Evolutionary conservation across 2,888 invertebrate genomes (phyloP).

Genomic region (Stenchaetothrips biformis): DNA sequence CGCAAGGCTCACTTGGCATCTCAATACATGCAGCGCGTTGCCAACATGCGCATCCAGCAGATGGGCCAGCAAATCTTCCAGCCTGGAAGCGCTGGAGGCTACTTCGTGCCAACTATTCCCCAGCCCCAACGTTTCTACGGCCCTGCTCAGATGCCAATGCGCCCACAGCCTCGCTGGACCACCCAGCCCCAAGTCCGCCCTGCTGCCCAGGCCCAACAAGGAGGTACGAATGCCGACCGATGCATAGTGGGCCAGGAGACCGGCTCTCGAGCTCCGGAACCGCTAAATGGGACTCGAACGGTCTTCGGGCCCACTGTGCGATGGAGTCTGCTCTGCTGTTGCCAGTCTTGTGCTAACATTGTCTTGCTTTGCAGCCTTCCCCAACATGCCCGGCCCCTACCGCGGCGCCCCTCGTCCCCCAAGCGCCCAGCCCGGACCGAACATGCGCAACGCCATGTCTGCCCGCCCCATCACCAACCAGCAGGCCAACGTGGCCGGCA

Average conservation of each 20-base stretch:
- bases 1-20: constrained; percentile 96
- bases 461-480: constrained; percentile 79
- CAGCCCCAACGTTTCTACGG: constrained; percentile 87
- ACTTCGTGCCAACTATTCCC: constrained; percentile 91
- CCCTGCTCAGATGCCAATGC: constrained; percentile 86
- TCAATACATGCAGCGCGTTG: constrained; percentile 97
- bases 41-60: constrained; percentile 90
- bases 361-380: constrained; percentile 56
- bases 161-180: constrained; percentile 87
- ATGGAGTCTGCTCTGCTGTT: background rate
- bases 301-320: too few species aligned
- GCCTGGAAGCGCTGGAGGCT: constrained; percentile 75
- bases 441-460: constrained; percentile 65
- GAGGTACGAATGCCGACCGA: constrained; percentile 38
- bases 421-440: constrained; percentile 56
- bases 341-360: background rate
- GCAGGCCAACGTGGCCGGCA: constrained; percentile 38
- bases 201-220: constrained; percentile 54
- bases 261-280: too few species aligned
- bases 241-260: too few species aligned
- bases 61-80: constrained; percentile 83
- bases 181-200: constrained; percentile 76
- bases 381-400: constrained; percentile 69
- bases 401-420: constrained; percentile 56
- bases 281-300: too few species aligned